Evolutionary conservation across 2,113 vertebrate genomes (phyloP).

Genomic region (Alectura lathami): DNA sequence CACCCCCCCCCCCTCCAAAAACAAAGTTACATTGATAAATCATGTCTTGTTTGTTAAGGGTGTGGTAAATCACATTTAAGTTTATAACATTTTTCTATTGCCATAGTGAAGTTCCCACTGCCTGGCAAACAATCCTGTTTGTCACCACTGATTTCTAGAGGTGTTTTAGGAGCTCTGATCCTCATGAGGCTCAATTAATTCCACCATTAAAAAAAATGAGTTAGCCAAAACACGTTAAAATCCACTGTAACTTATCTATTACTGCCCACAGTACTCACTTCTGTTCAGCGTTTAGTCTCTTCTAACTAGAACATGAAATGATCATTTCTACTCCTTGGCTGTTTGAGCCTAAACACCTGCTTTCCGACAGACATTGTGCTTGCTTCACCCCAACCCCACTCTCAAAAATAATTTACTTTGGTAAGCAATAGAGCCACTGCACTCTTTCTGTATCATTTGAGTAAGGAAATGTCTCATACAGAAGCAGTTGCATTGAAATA

Average conservation of each 20-base stretch:
- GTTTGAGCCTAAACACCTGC: neutral
- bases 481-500: neutral
- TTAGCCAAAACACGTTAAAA: neutral
- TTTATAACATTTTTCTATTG: neutral
- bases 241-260: neutral
- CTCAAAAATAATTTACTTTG: neutral
- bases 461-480: neutral
- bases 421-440: neutral
- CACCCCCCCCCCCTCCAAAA: neutral
- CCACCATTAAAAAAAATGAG: neutral
- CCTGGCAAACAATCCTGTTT: neutral
- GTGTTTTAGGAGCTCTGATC: neutral
- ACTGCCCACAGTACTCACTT: neutral
- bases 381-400: no score
- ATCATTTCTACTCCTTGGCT: neutral
- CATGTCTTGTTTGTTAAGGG: neutral
- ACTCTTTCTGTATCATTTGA: neutral
- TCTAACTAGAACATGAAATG: neutral
- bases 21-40: neutral
- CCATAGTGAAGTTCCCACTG: neutral
- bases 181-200: neutral
- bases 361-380: neutral
- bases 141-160: neutral
- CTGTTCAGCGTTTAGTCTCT: neutral
- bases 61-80: neutral